Evolutionary conservation across 2,113 vertebrate genomes (phyloP), one percentile per base, ranked within the genome.

Genomic region (Thamnaconus septentrionalis): DNA sequence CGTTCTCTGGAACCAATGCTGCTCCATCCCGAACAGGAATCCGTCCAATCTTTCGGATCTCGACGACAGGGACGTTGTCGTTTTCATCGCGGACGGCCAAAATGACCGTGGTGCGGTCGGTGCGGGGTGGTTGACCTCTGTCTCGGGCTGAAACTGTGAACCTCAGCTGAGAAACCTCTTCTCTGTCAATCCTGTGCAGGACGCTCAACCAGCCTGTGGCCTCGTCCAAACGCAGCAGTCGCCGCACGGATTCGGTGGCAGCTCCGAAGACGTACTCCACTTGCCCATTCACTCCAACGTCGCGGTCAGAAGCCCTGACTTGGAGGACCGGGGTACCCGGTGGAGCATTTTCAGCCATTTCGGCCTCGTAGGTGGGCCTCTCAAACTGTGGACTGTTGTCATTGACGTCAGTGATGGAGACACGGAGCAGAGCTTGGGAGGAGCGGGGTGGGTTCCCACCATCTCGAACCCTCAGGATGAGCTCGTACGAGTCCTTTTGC

Each of bases 321-420:
- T 98, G 96, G 58, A 98, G 90, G 64, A 98, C 96, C 9, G 96
- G 96, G 4, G 95, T 98, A 0, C 97, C 97, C 0, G 96, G 95
- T 47, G 94, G 94, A 59, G 95, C 95, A 59, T 99, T 99, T 85
- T 99, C 97, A 0, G 95, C 94, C 89, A 99, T 90, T 62, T 98
- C 95, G 0, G 96, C 96, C 74, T 98, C 96, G 3, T 98, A 98
- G 9, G 95, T 88, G 18, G 93, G 92, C 69, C 94, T 94, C 85
- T 98, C 96, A 39, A 99, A 99, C 71, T 93, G 94, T 4, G 97
- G 97, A 63, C 93, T 98, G 90, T 99, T 99, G 89, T 99, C 96
- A 8, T 98, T 98, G 57, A 98, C 94, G 56, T 99, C 97, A 3
- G 96, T 97, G 85, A 99, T 97, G 44, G 96, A 92, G 31, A 99